Evolutionary conservation across 2,113 vertebrate species (phyloP).

Genomic region (Ophiodon elongatus): DNA sequence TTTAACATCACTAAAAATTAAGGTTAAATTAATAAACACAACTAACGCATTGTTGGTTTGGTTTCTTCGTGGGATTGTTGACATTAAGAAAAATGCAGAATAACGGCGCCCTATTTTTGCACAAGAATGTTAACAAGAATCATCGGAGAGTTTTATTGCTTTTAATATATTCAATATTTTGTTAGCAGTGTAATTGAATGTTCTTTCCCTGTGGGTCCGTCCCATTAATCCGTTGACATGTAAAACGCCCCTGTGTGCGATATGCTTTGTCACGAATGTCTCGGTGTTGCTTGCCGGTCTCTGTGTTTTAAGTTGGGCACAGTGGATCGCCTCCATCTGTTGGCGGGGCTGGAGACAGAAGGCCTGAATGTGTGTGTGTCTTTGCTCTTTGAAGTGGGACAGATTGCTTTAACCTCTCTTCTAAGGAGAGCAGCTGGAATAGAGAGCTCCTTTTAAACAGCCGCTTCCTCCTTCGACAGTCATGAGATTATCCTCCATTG

Average conservation of each 20-base stretch:
- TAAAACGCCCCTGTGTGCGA: slow-evolving; percentile 12
- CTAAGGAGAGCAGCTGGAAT: slow-evolving; percentile 80
- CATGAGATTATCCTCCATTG: slow-evolving; percentile 82
- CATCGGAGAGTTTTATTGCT: neutral
- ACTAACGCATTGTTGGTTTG: no score
- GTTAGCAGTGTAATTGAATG: neutral
- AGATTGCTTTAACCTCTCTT: slow-evolving; percentile 82
- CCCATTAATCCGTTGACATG: slow-evolving; percentile 17
- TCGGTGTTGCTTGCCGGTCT: slow-evolving; percentile 14
- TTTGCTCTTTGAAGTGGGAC: slow-evolving; percentile 80
- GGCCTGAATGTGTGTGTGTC: slow-evolving; percentile 48
- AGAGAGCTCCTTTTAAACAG: slow-evolving; percentile 80
- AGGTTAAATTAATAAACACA: no score
- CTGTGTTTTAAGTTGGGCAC: slow-evolving; percentile 53
- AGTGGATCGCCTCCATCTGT: slow-evolving; percentile 72
- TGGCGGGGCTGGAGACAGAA: slow-evolving; percentile 59
- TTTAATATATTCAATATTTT: neutral
- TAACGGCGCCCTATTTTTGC: neutral
- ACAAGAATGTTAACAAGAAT: neutral
- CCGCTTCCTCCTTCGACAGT: slow-evolving; percentile 79
- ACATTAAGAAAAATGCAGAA: neutral
- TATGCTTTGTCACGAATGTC: slow-evolving; percentile 9
- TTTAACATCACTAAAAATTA: neutral
- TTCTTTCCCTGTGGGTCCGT: neutral
- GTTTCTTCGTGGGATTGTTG: neutral